Percentiles rank a stretch among this genome's conserved stretches.
phyloP scores from a whole-genome alignment of 64 coral and sea anemone species.

The Platygyra sinensis region DNA sequence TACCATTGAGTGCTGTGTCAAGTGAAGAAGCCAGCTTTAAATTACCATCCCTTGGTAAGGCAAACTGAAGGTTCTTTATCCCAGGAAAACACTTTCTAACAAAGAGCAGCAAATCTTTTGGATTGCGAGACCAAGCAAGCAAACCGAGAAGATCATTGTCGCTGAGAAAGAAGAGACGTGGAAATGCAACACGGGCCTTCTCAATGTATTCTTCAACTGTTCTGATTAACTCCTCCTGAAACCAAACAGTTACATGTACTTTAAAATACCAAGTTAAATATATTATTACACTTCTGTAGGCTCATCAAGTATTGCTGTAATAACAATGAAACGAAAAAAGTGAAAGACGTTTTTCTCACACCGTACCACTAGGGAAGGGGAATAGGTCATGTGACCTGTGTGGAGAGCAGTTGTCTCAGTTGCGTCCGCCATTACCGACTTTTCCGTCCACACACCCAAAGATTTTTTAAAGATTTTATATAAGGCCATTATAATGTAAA shows the following conservation, averaged over 20 bases:
- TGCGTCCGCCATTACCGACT: too few species aligned
- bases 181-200: slow-evolving; percentile 67
- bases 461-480: too few species aligned
- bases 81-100: slow-evolving; percentile 94
- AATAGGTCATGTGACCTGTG: too few species aligned
- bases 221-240: slow-evolving; percentile 88
- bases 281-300: too few species aligned
- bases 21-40: slow-evolving; percentile 55
- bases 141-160: slow-evolving; percentile 80
- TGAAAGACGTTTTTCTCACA: too few species aligned
- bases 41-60: slow-evolving; percentile 77
- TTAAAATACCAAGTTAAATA: too few species aligned
- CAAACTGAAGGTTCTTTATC: slow-evolving; percentile 78
- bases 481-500: too few species aligned
- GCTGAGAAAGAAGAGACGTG: slow-evolving; percentile 85
- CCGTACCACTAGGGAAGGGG: too few species aligned
- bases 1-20: slow-evolving; percentile 93
- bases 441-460: too few species aligned
- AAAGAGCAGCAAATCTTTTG: slow-evolving; percentile 84
- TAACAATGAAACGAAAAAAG: too few species aligned
- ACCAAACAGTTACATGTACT: neutral
- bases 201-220: slow-evolving; percentile 59
- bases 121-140: slow-evolving; percentile 86
- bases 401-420: too few species aligned
- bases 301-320: too few species aligned